Evolutionary conservation across 2,888 invertebrate genomes (phyloP).

Genomic region (Aspidiotus destructor): DNA sequence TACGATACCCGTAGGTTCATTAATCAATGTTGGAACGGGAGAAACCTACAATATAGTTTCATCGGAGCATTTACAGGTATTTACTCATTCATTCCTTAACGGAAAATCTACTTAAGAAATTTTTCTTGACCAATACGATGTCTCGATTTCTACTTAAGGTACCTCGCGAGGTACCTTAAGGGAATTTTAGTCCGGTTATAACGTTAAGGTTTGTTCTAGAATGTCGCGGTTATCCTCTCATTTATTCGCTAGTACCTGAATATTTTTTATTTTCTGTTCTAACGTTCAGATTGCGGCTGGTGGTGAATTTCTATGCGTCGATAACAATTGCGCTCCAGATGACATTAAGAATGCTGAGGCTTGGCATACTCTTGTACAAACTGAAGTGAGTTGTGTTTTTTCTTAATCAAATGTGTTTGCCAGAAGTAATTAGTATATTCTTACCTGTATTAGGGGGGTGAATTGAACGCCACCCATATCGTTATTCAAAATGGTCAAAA

Average conservation of each 20-base stretch:
- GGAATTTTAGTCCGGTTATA: constrained; percentile 2
- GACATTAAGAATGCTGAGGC: constrained; percentile 32
- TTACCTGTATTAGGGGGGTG: constrained; percentile 42
- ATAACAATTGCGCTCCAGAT: constrained; percentile 50
- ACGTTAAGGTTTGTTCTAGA: too few species aligned
- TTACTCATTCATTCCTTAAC: too few species aligned
- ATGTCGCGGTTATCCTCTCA: too few species aligned
- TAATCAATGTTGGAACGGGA: constrained; percentile 56
- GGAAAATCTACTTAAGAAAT: too few species aligned
- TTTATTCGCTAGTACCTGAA: not conserved
- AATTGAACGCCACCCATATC: constrained; percentile 63
- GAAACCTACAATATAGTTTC: constrained; percentile 79
- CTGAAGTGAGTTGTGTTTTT: constrained; percentile 32
- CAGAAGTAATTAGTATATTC: too few species aligned
- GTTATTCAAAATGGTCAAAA: constrained; percentile 51
- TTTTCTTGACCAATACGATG: too few species aligned
- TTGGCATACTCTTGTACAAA: constrained; percentile 35
- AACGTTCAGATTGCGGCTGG: constrained; percentile 37
- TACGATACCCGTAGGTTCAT: constrained; percentile 62
- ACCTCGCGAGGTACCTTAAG: not conserved
- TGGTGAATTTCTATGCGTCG: constrained; percentile 64
- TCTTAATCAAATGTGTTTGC: not conserved
- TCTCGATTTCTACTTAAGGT: not conserved
- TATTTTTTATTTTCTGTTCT: constrained; percentile 9
- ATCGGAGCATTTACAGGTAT: constrained; percentile 63